These are phyloP conservation scores for Neelides sp. DNA, from an alignment of 1,140 invertebrate species.

Conservation along the genomic window DNA sequence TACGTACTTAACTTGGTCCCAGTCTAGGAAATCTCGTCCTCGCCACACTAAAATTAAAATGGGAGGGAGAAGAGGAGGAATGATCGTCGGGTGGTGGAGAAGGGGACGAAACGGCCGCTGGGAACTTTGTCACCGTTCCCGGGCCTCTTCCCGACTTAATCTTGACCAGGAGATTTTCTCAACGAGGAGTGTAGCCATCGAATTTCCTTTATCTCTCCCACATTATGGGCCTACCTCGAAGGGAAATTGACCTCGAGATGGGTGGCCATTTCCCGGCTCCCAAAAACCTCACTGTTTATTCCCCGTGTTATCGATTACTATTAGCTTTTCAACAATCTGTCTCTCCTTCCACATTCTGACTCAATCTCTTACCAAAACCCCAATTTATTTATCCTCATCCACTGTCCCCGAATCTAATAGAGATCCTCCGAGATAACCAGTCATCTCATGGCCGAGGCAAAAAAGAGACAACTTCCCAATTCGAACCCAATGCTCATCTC, in stretches of 20 bases:
- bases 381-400: no score
- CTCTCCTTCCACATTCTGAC: no score
- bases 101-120: constrained; percentile 14
- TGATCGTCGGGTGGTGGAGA: constrained; percentile 5
- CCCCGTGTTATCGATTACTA: constrained; percentile 14
- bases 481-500: no score
- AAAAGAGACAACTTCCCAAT: no score
- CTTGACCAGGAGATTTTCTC: constrained; percentile 24
- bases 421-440: no score
- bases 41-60: background rate
- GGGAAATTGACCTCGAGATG: constrained; percentile 22
- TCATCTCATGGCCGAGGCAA: no score
- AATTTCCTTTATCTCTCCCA: constrained; percentile 25
- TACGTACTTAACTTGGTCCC: background rate
- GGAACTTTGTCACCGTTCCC: no score
- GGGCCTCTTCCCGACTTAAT: no score
- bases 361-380: no score
- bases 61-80: background rate
- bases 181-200: constrained; percentile 22
- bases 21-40: constrained; percentile 6
- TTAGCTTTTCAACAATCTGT: constrained; percentile 17
- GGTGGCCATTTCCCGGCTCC: constrained; percentile 8
- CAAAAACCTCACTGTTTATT: no score
- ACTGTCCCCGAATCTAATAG: no score
- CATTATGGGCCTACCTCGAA: constrained; percentile 23